Evolutionary conservation across 2,797 vertebrate species (phyloP), one percentile per base, ranked within the genome.

Genomic region (Ptychobarbus kaznakovi): DNA sequence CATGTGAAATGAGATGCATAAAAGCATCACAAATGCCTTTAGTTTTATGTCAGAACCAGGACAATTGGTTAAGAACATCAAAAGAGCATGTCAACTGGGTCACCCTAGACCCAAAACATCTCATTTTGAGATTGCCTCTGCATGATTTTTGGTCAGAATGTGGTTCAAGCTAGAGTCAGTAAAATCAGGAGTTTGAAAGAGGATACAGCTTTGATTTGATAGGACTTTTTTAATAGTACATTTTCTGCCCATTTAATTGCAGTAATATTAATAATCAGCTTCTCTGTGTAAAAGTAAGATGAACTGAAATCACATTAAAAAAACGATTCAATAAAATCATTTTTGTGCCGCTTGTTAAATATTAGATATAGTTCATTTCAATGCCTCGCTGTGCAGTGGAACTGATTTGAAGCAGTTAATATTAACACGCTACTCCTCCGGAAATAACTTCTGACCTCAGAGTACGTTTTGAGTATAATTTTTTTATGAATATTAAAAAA

Each of bases 221-320:
- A n/a, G 1, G 10, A n/a, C 20, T 38, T 80, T n/a, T 68, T 32
- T 2, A 58, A 1, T 22, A 28, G 28, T 11, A 76, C 3, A 51
- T 81, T 63, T 61, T 74, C 22, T 69, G 76, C 61, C 5, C 25
- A 20, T 77, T 76, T 53, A 32, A 32, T 46, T 75, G 16, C 35
- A 58, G 58, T 83, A 8, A 74, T 76, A 69, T 49, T 83, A 75
- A 88, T 80, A 44, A 88, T 80, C 32, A 42, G 68, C n/a, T 18
- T 69, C 81, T 66, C 63, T 61, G 38, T 70, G 32, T 44, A 65
- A 28, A 51, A 18, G 58, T 65, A 20, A 44, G 35, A 35, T 56
- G 16, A 82, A 46, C 20, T 82, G 22, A 63, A 85, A 35, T 51
- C 38, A 8, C 15, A 51, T 22, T 7, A 22, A 16, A 16, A 49